A percentile compares a stretch with the other conserved stretches of the same genome.
Evolutionary conservation across 2,797 vertebrate species (phyloP).

Genomic region (Smutsia gigantea): DNA sequence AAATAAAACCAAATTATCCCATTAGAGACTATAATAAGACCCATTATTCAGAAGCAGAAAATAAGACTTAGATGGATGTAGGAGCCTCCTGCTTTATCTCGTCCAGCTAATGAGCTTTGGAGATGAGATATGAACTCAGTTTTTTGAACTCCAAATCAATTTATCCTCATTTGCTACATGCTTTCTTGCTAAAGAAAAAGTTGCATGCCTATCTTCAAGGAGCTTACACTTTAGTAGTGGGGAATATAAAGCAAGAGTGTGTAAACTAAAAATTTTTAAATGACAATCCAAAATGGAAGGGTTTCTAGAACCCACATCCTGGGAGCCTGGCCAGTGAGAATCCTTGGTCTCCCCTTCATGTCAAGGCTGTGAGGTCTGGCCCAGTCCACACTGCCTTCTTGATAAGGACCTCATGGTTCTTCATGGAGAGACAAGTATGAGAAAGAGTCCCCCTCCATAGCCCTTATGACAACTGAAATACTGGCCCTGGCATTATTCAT

Average conservation of each 20-base stretch:
- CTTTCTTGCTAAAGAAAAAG: not conserved
- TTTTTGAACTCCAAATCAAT: not conserved
- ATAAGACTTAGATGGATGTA: not conserved
- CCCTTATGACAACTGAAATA: not conserved
- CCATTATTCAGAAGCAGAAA: not conserved
- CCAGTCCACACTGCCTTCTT: not conserved
- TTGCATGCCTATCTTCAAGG: not conserved
- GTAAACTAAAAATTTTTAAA: not conserved
- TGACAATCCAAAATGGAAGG: not conserved
- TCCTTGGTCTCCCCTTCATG: not conserved
- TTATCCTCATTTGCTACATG: not conserved
- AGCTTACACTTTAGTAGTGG: not conserved
- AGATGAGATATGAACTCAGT: not conserved
- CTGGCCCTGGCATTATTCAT: not conserved
- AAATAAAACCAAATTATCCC: not conserved
- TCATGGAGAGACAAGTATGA: not conserved
- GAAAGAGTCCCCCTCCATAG: not conserved
- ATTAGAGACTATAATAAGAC: not conserved
- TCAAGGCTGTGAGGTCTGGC: not conserved
- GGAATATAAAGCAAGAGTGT: not conserved
- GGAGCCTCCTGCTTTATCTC: not conserved
- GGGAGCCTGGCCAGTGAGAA: not conserved
- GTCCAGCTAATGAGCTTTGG: not conserved
- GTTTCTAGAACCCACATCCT: not conserved
- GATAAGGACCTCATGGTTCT: not conserved